phyloP scores from a whole-genome alignment of 2,797 vertebrate genomes.

The Pseudocheirus occidentalis region DNA sequence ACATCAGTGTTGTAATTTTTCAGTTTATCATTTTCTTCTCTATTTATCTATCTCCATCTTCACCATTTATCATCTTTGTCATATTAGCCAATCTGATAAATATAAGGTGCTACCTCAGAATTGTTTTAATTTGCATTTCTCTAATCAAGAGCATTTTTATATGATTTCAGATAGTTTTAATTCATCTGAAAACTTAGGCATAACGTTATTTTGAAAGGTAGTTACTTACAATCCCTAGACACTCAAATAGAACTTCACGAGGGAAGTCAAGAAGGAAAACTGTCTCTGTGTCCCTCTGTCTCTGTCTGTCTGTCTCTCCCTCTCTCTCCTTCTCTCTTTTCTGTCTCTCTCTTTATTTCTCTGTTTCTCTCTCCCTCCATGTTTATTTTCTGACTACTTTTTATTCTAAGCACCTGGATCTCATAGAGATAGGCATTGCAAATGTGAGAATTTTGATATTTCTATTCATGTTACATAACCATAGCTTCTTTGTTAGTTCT shows the following conservation, averaged over 20 bases:
- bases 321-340: not conserved
- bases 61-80: too few species aligned
- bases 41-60: too few species aligned
- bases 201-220: constrained; percentile 20
- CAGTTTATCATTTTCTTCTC: too few species aligned
- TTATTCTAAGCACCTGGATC: constrained; percentile 43
- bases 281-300: not conserved
- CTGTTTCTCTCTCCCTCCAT: not conserved
- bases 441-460: constrained; percentile 29
- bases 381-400: constrained; percentile 29
- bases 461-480: constrained; percentile 19
- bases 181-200: not conserved
- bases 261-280: constrained; percentile 35
- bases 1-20: too few species aligned
- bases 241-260: not conserved
- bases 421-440: not conserved
- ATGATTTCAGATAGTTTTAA: too few species aligned
- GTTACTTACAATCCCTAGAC: not conserved
- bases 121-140: too few species aligned
- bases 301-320: not conserved
- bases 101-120: too few species aligned
- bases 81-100: too few species aligned
- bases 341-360: too few species aligned
- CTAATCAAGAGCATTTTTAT: too few species aligned
- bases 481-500: constrained; percentile 40